Percentiles rank a stretch among this genome's conserved stretches.
Conservation (phyloP, 1,140 invertebrate genomes). For the Oncopeltus fasciatus region DNA sequence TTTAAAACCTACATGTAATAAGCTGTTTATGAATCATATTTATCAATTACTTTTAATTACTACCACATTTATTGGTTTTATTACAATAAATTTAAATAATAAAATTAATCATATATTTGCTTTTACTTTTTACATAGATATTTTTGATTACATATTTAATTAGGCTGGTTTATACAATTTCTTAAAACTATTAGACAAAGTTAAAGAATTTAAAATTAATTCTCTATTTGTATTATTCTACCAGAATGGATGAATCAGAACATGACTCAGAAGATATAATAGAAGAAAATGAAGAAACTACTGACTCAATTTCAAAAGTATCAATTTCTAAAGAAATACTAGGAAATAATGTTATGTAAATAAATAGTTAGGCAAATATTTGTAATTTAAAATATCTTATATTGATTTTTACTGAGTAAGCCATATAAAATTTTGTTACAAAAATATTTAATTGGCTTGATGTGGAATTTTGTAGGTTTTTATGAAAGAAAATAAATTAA, state of each 20-base stretch:
- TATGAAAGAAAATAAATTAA: no score
- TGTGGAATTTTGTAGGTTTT: no score
- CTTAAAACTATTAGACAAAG: neutral
- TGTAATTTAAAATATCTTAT: no score
- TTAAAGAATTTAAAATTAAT: neutral
- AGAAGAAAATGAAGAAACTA: neutral
- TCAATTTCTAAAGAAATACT: neutral
- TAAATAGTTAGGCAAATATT: no score
- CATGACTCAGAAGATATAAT: neutral
- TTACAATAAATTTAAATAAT: neutral
- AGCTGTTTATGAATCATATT: no score
- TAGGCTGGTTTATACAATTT: neutral
- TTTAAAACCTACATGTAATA: no score
- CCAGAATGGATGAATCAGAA: neutral
- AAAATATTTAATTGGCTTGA: no score
- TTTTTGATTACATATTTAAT: neutral
- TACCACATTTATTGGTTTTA: neutral
- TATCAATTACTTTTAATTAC: no score
- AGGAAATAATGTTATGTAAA: neutral
- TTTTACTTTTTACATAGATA: neutral
- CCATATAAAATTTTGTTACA: no score
- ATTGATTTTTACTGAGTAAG: no score
- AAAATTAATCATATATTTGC: no score
- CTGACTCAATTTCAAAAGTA: neutral
- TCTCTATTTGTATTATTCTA: neutral